A percentile compares a stretch with the other conserved stretches of the same genome.
Evolutionary conservation across 2,888 invertebrate genomes (phyloP).

Genomic region (Palloptera scutellata): DNA sequence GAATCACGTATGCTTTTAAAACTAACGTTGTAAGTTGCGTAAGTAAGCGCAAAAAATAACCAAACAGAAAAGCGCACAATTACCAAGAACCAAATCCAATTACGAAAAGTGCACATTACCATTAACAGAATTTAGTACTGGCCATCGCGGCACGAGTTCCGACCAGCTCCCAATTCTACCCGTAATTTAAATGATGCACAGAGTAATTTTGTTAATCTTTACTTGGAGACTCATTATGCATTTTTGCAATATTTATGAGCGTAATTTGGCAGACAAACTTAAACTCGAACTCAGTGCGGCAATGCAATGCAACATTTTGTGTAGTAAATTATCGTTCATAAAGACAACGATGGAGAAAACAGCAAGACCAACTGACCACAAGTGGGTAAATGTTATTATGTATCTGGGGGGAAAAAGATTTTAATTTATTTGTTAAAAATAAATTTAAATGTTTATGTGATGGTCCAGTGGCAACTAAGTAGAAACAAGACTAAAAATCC

Average conservation of each 20-base stretch:
- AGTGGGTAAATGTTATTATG: background rate
- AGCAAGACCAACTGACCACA: background rate
- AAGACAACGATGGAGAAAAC: background rate
- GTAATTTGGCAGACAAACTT: conserved; percentile 44
- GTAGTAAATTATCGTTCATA: background rate
- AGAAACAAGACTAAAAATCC: no score
- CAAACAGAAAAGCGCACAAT: background rate
- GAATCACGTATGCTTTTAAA: no score
- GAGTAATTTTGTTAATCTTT: conserved; percentile 41
- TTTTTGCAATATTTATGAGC: conserved; percentile 42
- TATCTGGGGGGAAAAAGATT: no score
- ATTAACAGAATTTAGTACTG: conserved; percentile 22
- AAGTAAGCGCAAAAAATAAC: background rate
- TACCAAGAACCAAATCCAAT: conserved; percentile 31
- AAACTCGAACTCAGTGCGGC: background rate
- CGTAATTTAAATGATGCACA: conserved; percentile 24
- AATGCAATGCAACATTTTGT: background rate
- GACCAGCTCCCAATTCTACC: conserved; percentile 13
- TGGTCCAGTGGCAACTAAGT: no score
- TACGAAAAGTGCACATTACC: conserved; percentile 37
- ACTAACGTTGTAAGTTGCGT: no score
- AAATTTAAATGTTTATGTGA: no score
- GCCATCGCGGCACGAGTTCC: background rate
- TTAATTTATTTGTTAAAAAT: no score
- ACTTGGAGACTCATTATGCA: conserved; percentile 44